Evolutionary conservation across 2,797 vertebrate species (phyloP).

Genomic region (Leucoraja ocellata): DNA sequence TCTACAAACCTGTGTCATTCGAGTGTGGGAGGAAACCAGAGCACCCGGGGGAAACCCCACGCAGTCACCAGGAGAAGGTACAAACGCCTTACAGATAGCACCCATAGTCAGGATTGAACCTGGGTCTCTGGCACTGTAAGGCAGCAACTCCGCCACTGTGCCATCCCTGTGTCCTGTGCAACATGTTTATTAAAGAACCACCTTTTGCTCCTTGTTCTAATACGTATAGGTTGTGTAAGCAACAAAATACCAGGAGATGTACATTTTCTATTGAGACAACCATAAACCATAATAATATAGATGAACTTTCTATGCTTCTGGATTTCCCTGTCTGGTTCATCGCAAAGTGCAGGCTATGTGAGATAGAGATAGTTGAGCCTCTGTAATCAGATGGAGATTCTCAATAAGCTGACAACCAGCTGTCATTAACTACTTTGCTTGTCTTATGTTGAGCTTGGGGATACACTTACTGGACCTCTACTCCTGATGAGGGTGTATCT

Average conservation of each 20-base stretch:
- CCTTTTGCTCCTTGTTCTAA: not conserved
- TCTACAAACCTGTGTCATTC: too few relatives aligned
- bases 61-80: too few relatives aligned
- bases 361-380: constrained; percentile 41
- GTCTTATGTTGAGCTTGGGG: constrained; percentile 1
- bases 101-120: too few relatives aligned
- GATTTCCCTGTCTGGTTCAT: not conserved
- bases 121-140: too few relatives aligned
- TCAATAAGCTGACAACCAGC: constrained; percentile 54
- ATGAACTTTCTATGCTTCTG: not conserved
- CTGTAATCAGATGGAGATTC: constrained; percentile 51
- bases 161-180: too few relatives aligned
- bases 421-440: constrained; percentile 52
- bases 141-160: too few relatives aligned
- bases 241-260: not conserved
- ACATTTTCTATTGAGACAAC: not conserved
- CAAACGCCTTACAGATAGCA: too few relatives aligned
- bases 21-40: too few relatives aligned
- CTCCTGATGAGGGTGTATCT: not conserved
- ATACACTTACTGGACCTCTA: not conserved
- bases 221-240: not conserved
- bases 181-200: not conserved
- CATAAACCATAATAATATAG: too few relatives aligned
- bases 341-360: constrained; percentile 13
- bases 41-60: too few relatives aligned